A percentile compares a stretch with the other conserved stretches of the same genome.
These are phyloP conservation scores for Chironomus striatipennis DNA, from an alignment of 1,140 invertebrate genomes.

Conservation along the genomic window DNA sequence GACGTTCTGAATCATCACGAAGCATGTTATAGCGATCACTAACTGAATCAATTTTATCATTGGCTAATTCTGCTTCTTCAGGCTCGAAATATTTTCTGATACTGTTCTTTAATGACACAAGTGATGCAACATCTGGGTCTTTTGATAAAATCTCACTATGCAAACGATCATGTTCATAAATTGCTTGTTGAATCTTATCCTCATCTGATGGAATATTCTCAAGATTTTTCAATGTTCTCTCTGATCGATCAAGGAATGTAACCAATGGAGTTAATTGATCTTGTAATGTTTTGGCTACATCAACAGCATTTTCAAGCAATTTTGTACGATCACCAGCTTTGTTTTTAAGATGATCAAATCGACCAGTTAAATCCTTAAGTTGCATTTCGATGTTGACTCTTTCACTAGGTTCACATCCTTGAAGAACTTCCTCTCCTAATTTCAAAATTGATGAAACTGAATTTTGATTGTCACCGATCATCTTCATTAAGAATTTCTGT, in stretches of 20 bases:
- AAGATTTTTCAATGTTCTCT: conserved; percentile 81
- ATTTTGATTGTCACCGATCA: conserved; percentile 86
- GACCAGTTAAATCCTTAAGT: conserved; percentile 72
- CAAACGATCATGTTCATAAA: conserved; percentile 72
- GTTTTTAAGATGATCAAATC: conserved; percentile 73
- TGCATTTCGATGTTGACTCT: conserved; percentile 78
- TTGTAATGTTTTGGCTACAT: conserved; percentile 79
- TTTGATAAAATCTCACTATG: conserved; percentile 83
- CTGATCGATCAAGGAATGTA: conserved; percentile 81
- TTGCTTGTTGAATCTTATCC: conserved; percentile 81
- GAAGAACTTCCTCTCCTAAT: conserved; percentile 82
- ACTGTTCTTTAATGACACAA: conserved; percentile 77
- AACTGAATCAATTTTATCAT: conserved; percentile 76
- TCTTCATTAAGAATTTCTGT: conserved; percentile 93
- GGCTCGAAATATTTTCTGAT: conserved; percentile 88
- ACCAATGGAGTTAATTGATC: conserved; percentile 80
- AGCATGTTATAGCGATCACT: conserved; percentile 76
- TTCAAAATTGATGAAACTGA: conserved; percentile 81
- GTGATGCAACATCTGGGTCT: conserved; percentile 73
- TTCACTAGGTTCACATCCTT: conserved; percentile 72
- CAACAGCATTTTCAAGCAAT: conserved; percentile 79
- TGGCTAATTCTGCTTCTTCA: conserved; percentile 76
- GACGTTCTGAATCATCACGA: conserved; percentile 74
- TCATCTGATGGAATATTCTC: conserved; percentile 87
- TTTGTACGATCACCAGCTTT: conserved; percentile 76